Evolutionary conservation across 2,797 vertebrate genomes (phyloP).

Genomic region (Thunnus albacares): DNA sequence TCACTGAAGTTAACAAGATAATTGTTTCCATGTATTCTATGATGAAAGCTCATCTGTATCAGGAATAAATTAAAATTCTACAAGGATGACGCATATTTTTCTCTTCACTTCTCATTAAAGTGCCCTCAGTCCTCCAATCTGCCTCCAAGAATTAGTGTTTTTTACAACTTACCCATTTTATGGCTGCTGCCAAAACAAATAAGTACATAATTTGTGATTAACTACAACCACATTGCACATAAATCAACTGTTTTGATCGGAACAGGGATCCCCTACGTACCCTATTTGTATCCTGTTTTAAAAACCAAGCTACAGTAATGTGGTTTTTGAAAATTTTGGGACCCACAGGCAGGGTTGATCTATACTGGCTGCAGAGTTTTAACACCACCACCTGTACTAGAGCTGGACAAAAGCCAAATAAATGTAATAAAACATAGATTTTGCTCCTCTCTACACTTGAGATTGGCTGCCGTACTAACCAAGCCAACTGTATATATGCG

Average conservation of each 20-base stretch:
- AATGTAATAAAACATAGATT: neutral
- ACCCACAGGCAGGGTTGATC: neutral
- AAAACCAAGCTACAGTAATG: slow-evolving; percentile 19
- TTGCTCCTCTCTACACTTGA: neutral
- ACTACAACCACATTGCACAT: slow-evolving; percentile 42
- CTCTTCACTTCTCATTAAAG: neutral
- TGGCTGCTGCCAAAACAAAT: slow-evolving; percentile 19
- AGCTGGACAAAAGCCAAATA: neutral
- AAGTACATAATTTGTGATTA: slow-evolving; percentile 18
- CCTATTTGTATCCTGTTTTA: slow-evolving; percentile 5
- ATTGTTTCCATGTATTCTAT: slow-evolving; percentile 55
- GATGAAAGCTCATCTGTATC: slow-evolving; percentile 20
- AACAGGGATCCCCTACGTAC: slow-evolving; percentile 28
- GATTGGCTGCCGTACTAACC: neutral
- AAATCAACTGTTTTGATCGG: slow-evolving; percentile 14
- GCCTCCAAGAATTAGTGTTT: neutral
- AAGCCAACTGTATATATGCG: neutral
- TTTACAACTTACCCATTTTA: slow-evolving; percentile 10
- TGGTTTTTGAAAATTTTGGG: neutral
- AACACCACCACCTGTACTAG: neutral
- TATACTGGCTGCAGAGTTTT: neutral
- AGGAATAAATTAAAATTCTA: slow-evolving; percentile 50
- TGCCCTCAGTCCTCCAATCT: slow-evolving; percentile 1
- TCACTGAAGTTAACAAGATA: slow-evolving; percentile 28
- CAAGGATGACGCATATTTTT: slow-evolving; percentile 22